phyloP scores from a whole-genome alignment of 2,888 invertebrate species.

The Lycaena phlaeas region DNA sequence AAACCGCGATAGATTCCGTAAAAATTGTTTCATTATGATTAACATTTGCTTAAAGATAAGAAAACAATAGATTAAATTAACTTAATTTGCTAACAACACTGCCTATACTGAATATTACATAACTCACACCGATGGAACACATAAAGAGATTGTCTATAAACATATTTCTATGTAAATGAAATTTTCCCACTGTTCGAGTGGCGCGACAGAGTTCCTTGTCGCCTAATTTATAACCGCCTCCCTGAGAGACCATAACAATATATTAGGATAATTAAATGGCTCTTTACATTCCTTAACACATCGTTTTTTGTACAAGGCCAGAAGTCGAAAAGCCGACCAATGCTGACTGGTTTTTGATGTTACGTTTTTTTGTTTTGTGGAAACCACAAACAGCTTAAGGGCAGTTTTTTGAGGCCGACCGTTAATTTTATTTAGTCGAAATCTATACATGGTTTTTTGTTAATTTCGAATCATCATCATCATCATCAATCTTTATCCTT shows the following conservation, averaged over 20 bases:
- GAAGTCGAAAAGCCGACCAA: slow-evolving; percentile 67
- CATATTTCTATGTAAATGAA: not conserved
- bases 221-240: slow-evolving; percentile 67
- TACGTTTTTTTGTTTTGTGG: slow-evolving; percentile 58
- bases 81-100: too few species aligned
- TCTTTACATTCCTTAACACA: slow-evolving; percentile 72
- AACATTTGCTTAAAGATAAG: too few species aligned
- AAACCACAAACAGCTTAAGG: slow-evolving; percentile 68
- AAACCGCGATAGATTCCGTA: too few species aligned
- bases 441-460: not conserved
- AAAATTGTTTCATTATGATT: too few species aligned
- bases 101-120: too few species aligned
- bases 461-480: slow-evolving; percentile 1
- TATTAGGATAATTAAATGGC: slow-evolving; percentile 73
- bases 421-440: slow-evolving; percentile 3
- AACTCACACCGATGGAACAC: too few species aligned
- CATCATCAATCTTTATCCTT: too few species aligned
- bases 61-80: too few species aligned
- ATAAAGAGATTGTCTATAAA: too few species aligned
- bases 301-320: slow-evolving; percentile 64
- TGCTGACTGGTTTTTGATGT: slow-evolving; percentile 66
- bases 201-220: slow-evolving; percentile 14
- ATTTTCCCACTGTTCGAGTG: not conserved
- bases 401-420: slow-evolving; percentile 38
- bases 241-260: slow-evolving; percentile 67